These are phyloP conservation scores for Siderastrea siderea DNA, from an alignment of 92 coral and sea anemone species.

Conservation along the genomic window DNA sequence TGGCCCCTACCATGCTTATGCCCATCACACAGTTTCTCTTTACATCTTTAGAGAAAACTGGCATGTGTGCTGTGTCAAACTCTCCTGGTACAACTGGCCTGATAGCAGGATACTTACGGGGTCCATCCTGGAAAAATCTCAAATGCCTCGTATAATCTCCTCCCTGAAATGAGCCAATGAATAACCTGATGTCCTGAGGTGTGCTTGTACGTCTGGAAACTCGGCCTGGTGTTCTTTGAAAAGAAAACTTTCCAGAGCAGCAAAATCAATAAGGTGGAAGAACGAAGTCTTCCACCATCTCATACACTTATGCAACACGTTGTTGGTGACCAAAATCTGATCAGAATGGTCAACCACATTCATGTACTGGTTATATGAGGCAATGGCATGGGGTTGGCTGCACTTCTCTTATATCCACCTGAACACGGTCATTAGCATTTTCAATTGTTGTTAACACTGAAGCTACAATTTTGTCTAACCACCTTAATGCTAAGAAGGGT, in stretches of 20 bases:
- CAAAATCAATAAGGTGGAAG: constrained; percentile 72
- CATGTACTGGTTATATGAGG: constrained; percentile 64
- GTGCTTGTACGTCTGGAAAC: constrained; percentile 36
- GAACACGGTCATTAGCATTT: constrained; percentile 54
- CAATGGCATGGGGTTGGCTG: constrained; percentile 53
- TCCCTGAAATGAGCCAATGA: constrained; percentile 60
- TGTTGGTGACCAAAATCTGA: constrained; percentile 60
- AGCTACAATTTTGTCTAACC: constrained; percentile 74
- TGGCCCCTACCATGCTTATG: constrained; percentile 47
- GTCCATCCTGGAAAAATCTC: constrained; percentile 45
- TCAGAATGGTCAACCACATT: constrained; percentile 77
- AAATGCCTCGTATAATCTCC: constrained; percentile 62
- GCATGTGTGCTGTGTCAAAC: constrained; percentile 44
- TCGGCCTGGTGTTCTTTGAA: constrained; percentile 58
- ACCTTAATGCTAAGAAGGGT: constrained; percentile 59
- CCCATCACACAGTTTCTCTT: constrained; percentile 49
- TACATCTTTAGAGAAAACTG: constrained; percentile 18
- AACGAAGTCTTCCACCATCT: constrained; percentile 79
- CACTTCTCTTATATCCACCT: constrained; percentile 37
- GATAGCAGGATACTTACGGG: constrained; percentile 10
- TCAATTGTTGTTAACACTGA: constrained; percentile 63
- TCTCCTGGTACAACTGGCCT: constrained; percentile 12
- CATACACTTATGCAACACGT: constrained; percentile 52
- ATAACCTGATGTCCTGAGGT: constrained; percentile 48
- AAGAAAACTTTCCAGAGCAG: constrained; percentile 59